Percentiles rank a stretch among this genome's conserved stretches.
phyloP scores from a whole-genome alignment of 2,113 vertebrate species.

The Ictidomys tridecemlineatus region DNA sequence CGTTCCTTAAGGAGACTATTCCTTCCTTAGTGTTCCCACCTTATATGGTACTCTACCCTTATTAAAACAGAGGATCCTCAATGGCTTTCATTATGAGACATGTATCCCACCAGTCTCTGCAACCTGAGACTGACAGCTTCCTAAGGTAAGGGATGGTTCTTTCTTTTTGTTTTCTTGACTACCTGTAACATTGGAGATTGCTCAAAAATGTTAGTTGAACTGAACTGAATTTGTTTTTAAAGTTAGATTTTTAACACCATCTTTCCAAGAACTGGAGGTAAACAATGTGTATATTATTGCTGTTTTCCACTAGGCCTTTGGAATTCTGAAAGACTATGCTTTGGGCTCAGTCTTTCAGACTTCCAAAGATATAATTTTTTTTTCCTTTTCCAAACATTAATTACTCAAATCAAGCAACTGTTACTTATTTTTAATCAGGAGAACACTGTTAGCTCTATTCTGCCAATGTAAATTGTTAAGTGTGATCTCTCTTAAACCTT shows the following conservation, averaged over 20 bases:
- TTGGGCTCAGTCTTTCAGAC: not conserved
- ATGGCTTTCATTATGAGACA: not conserved
- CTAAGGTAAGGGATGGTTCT: not conserved
- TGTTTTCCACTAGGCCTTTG: not conserved
- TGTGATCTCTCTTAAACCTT: not conserved
- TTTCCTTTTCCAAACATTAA: not conserved
- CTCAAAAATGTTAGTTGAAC: not conserved
- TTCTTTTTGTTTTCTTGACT: not conserved
- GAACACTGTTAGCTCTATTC: not conserved
- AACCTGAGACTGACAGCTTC: not conserved
- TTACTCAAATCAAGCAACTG: not conserved
- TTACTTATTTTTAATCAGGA: constrained; percentile 12
- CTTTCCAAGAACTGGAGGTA: not conserved
- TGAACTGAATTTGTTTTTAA: not conserved
- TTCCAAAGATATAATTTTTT: not conserved
- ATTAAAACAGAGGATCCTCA: not conserved
- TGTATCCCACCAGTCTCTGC: not conserved
- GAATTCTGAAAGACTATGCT: not conserved
- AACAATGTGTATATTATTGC: not conserved
- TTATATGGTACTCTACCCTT: not conserved
- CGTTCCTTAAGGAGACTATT: not conserved
- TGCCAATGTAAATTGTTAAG: not conserved
- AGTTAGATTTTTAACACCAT: not conserved
- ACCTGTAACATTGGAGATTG: not conserved
- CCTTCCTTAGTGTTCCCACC: not conserved